Evolutionary conservation across 1,140 invertebrate species (phyloP), one percentile per base, ranked within the genome.

Genomic region (Dreissena rostriformis): DNA sequence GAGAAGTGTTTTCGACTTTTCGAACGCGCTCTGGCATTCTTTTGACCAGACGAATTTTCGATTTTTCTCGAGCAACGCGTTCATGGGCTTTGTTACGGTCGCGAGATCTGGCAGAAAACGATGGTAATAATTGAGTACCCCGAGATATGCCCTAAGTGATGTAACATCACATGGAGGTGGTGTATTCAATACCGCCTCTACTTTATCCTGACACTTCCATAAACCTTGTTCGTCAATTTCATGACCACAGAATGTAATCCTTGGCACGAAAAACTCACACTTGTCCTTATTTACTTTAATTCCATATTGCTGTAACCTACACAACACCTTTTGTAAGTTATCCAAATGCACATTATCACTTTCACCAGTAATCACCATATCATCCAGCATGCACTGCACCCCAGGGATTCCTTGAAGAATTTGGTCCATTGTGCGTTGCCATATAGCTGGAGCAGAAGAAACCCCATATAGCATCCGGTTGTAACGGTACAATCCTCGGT

Each of bases 361-460:
- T 53, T 19, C 26, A 15, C 86, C 86, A 11, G 87, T 85, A 6
- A 90, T 71, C 12, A 87, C 67, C 52, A 90, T 78, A 66, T 88
- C 87, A 82, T 90, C 88, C 6, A 76, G 51, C 15, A 74, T 74
- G 19, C 11, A 11, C 24, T 71, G 68, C 24, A 86, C 84, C 6
- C 66, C 29, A 17, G 39, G 53, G 39, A 88, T 72, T 1, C 77
- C 82, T 28, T 82, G 53, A 17, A 95, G 84, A 7, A 92, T 51
- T 75, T 90, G 78, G 63, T 94, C 93, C 49, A 95, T 93, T 51
- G 92, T 89, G 72, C 91, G 29, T 84, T 95, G 93, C 78, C 95
- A 95, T 77, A 94, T 93, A 2, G 89, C 86, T 26, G 94, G 94
- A 0, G 94, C 94, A 8, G 91, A 92, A 80, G 94, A 92, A 14